Evolutionary conservation across 2,113 vertebrate genomes (phyloP).

Genomic region (Poecilia latipinna): DNA sequence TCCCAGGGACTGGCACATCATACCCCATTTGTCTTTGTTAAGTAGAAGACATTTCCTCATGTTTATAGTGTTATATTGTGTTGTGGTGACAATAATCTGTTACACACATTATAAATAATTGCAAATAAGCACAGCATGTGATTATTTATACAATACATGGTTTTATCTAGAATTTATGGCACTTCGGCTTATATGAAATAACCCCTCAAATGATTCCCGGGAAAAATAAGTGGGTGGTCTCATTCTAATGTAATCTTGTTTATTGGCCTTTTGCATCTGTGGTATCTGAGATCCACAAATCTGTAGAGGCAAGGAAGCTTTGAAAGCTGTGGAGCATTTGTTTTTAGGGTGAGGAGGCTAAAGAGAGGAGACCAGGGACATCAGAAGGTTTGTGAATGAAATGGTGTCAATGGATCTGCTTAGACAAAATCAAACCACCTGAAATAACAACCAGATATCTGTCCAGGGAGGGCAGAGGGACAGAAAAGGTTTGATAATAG

Average conservation of each 20-base stretch:
- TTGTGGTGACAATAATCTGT: background rate
- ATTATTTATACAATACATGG: background rate
- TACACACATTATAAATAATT: background rate
- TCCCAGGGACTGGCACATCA: no score
- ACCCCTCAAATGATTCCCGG: background rate
- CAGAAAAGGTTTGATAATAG: background rate
- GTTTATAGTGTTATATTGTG: background rate
- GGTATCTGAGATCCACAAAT: background rate
- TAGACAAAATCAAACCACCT: background rate
- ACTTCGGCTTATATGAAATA: no score
- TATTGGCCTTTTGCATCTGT: background rate
- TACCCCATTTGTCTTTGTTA: no score
- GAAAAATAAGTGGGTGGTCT: background rate
- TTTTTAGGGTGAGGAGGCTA: background rate
- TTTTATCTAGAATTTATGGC: background rate
- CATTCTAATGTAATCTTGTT: background rate
- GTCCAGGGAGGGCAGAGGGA: background rate
- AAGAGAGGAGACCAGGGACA: background rate
- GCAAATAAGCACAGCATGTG: background rate
- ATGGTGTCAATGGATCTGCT: background rate
- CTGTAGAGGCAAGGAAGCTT: background rate
- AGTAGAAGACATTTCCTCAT: background rate
- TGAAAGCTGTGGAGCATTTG: background rate
- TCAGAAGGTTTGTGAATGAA: background rate
- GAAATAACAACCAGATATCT: background rate